A percentile compares a stretch with the other conserved stretches of the same genome.
Conservation (phyloP, 2,113 vertebrate species). For the Tenebrosternarchus preto region DNA sequence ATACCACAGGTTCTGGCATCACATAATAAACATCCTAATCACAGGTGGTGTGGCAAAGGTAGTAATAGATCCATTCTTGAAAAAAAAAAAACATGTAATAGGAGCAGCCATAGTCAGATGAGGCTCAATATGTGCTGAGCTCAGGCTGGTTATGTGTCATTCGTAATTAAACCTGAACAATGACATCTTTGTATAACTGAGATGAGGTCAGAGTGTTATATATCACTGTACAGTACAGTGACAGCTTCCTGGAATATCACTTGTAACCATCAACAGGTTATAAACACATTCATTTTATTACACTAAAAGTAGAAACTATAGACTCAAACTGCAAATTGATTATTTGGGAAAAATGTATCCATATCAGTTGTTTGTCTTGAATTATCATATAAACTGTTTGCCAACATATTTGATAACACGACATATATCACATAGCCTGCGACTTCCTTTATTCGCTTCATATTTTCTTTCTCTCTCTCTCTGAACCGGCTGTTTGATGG, state of each 20-base stretch:
- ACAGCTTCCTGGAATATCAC: background rate
- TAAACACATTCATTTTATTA: background rate
- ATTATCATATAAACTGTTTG: background rate
- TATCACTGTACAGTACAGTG: background rate
- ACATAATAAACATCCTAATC: too few species aligned
- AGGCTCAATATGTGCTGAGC: background rate
- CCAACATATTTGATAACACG: background rate
- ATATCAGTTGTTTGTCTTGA: too few species aligned
- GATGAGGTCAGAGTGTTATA: conserved; percentile 37
- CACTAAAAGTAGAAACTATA: background rate
- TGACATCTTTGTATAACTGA: conserved; percentile 38
- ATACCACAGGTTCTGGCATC: too few species aligned
- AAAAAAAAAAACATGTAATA: background rate
- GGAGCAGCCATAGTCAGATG: background rate
- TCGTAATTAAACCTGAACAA: conserved; percentile 21
- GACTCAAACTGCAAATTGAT: background rate
- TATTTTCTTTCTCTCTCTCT: background rate
- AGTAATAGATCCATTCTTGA: background rate
- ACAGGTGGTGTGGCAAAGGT: background rate
- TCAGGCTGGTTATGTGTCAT: conserved; percentile 8
- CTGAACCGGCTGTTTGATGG: conserved; percentile 49
- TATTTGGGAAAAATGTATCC: background rate
- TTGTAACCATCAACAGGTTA: background rate
- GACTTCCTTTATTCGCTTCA: background rate
- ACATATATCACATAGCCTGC: background rate